Evolutionary conservation across 2,888 invertebrate species (phyloP), one percentile per base, ranked within the genome.

Genomic region (Cheilosia scutellata): DNA sequence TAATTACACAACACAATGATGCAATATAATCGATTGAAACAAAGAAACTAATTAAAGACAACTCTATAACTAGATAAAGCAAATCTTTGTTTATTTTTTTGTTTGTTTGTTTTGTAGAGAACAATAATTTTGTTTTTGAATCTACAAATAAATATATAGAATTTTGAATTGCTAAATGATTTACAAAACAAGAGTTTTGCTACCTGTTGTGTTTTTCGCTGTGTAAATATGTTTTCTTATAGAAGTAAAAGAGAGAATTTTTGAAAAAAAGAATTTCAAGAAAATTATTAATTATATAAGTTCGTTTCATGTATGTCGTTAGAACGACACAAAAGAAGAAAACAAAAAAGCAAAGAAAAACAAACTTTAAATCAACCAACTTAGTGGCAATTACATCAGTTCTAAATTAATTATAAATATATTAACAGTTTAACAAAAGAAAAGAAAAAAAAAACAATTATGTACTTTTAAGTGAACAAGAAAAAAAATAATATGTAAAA

Each of bases 401-500:
- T 84, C 84, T 84, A 84, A 84, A 84, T 84, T 84, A 80, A 84
- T 80, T 84, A 66, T 84, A 84, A 84, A 62, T 72, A 76, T 74
- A 79, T 79, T 79, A 80, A 75, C 68, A 76, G 70, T 66, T 49
- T 47, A 55, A 47, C 44, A 44, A 16, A 44, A 40, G 33, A 68
- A 76, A 51, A 58, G 37, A 62, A 42, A 68, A 76, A 51, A 58
- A 44, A 62, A 72, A 65, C 51, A 65, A 66, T 62, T 79, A 68
- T 60, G 58, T 79, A 76, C 47, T 63, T 53, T 57, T 76, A 84
- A 74, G 70, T 77, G 62, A 58, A 60, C 40, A 74, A 37, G 37
- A 11, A 74, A 66, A 70, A 79, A 62, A 75, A 65, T 72, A 55
- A 78, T 65, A 84, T 84, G 84, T 84, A 76, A 84, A 84, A 84